These are phyloP conservation scores for Anarsia innoxiella DNA, from an alignment of 2,888 invertebrate genomes.

Conservation along the genomic window DNA sequence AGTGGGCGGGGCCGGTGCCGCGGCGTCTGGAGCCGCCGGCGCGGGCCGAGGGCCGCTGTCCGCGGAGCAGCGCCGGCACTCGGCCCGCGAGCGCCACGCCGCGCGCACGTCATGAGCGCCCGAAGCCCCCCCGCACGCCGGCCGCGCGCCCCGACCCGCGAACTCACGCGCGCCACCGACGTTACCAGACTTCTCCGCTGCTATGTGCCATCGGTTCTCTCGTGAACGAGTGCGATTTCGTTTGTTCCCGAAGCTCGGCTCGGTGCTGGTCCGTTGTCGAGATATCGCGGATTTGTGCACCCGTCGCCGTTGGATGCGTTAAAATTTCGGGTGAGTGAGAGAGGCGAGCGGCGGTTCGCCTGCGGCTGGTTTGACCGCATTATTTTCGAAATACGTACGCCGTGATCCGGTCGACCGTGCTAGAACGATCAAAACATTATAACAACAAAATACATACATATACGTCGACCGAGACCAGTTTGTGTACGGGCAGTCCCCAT, in stretches of 20 bases:
- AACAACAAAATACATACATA: conserved; percentile 50
- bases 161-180: conserved; percentile 57
- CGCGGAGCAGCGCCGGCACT: conserved; percentile 48
- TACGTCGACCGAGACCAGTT: conserved; percentile 38
- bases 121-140: conserved; percentile 30
- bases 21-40: conserved; percentile 22
- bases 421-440: conserved; percentile 69
- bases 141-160: conserved; percentile 48
- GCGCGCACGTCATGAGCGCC: conserved; percentile 22
- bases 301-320: conserved; percentile 70
- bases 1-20: conserved; percentile 26
- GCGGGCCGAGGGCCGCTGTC: conserved; percentile 38
- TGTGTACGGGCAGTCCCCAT: conserved; percentile 16
- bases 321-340: conserved; percentile 73
- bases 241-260: conserved; percentile 63
- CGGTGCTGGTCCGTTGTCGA: conserved; percentile 28
- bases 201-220: conserved; percentile 57
- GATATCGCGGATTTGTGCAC: conserved; percentile 57
- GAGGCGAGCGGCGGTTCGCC: conserved; percentile 58
- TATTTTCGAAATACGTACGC: conserved; percentile 73
- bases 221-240: conserved; percentile 62
- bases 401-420: conserved; percentile 67
- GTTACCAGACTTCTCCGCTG: conserved; percentile 56
- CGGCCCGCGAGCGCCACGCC: conserved; percentile 45
- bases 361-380: conserved; percentile 74